These are phyloP conservation scores for Enteromius fasciolatus DNA, from an alignment of 2,797 vertebrate species.

Conservation along the genomic window DNA sequence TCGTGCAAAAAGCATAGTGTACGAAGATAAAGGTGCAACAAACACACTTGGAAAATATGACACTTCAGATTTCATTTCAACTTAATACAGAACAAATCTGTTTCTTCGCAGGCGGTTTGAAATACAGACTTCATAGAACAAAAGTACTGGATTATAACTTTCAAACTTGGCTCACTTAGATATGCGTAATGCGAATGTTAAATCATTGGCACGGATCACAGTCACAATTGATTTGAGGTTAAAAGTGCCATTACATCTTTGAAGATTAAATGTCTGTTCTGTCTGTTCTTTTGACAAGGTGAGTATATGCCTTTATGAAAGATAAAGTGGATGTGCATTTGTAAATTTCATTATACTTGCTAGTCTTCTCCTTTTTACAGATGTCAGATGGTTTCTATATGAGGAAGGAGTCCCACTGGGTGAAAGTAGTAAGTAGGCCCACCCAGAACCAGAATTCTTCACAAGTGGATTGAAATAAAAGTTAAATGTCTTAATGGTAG, in stretches of 20 bases:
- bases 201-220: constrained; percentile 21
- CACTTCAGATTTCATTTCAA: constrained; percentile 23
- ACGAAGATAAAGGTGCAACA: constrained; percentile 6
- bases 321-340: constrained; percentile 1
- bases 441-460: not conserved
- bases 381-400: not conserved
- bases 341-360: constrained; percentile 23
- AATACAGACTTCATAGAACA: constrained; percentile 21
- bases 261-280: constrained; percentile 1
- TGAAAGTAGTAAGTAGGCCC: not conserved
- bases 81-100: constrained; percentile 5
- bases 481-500: not conserved
- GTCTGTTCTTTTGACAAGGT: constrained; percentile 25
- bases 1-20: not conserved
- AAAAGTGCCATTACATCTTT: constrained; percentile 25
- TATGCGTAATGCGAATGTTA: constrained; percentile 20
- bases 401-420: not conserved
- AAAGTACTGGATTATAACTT: constrained; percentile 23
- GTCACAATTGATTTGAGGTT: constrained; percentile 8
- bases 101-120: not conserved
- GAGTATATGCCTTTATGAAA: not conserved
- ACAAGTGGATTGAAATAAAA: not conserved
- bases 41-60: constrained; percentile 1
- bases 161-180: constrained; percentile 17
- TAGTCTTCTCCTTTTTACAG: not conserved